Percentiles rank a stretch among this genome's conserved stretches.
These are phyloP conservation scores for Calcarius lapponicus DNA, from an alignment of 2,797 vertebrate species.

Conservation along the genomic window DNA sequence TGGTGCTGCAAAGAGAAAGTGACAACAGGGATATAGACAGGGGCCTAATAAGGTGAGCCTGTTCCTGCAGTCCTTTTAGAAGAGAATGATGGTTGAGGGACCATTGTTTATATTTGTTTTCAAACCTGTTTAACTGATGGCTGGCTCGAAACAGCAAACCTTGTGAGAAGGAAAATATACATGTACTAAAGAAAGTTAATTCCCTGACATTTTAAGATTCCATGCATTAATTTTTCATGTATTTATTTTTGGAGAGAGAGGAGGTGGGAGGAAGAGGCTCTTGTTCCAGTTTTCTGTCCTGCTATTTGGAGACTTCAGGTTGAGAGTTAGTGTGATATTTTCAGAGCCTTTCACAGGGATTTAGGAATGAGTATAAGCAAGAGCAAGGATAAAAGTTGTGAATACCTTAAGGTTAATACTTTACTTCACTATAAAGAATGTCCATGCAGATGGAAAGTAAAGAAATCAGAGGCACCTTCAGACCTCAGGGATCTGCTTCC, in stretches of 20 bases:
- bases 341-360: constrained; percentile 9
- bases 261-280: constrained; percentile 15
- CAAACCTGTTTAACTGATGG: not conserved
- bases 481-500: not conserved
- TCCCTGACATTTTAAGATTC: constrained; percentile 4
- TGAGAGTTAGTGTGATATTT: constrained; percentile 23
- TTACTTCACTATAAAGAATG: not conserved
- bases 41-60: not conserved
- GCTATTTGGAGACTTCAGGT: constrained; percentile 40
- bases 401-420: not conserved
- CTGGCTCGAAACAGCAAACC: not conserved
- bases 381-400: not conserved
- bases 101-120: not conserved
- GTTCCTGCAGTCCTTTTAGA: not conserved
- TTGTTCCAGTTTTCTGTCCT: constrained; percentile 46
- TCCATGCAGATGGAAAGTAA: not conserved
- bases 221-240: constrained; percentile 39
- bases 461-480: not conserved
- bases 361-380: not conserved
- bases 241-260: constrained; percentile 48
- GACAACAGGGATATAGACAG: not conserved
- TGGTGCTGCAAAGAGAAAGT: not conserved
- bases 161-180: not conserved
- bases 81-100: not conserved
- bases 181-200: constrained; percentile 1